Evolutionary conservation across 2,797 vertebrate species (phyloP), one percentile per base, ranked within the genome.

Genomic region (Cheirogaleus major): DNA sequence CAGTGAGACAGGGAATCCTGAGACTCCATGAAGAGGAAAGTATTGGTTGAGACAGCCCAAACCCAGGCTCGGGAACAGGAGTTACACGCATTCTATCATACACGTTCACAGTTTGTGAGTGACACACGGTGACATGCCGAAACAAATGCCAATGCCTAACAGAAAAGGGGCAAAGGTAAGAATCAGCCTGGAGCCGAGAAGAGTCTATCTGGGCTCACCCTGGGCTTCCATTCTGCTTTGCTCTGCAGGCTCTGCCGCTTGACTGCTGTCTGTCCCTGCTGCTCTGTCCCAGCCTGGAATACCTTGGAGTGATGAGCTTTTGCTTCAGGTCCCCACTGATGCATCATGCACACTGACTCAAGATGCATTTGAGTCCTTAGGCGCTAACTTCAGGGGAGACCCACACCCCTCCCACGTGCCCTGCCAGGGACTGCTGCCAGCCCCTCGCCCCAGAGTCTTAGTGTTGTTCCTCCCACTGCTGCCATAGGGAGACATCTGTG

Each of bases 401-500:
- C 63, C 18, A 11, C 0, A 23, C 5, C 30, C 55, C 30, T 22
- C 5, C 7, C 27, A 22, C 4, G 2, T 5, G 22, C 7, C 27
- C 43, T 43, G 5, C 10, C n/a, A 7, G 76, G 22, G 11, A 32
- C 20, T 1, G 20, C 45, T 1, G 1, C 2, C 0, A 50, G 27
- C 86, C 23, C 4, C 3, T 4, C 1, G 7, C 5, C 0, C 2
- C 13, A 2, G 9, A 5, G 45, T 41, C n/a, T 82, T 65, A 22
- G 50, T 2, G 4, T 32, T 17, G 0, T 30, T 67, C 86, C 81
- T 57, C n/a, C 4, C 8, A 89, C 30, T 41, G 25, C 20, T 52
- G 25, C 25, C 43, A 15, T 10, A 25, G 14, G 7, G 1, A 25
- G 45, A 23, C 27, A 27, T 55, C 86, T 57, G 1, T 3, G n/a